Conservation (phyloP, 2,113 vertebrate species). For the Pluvialis apricaria region DNA sequence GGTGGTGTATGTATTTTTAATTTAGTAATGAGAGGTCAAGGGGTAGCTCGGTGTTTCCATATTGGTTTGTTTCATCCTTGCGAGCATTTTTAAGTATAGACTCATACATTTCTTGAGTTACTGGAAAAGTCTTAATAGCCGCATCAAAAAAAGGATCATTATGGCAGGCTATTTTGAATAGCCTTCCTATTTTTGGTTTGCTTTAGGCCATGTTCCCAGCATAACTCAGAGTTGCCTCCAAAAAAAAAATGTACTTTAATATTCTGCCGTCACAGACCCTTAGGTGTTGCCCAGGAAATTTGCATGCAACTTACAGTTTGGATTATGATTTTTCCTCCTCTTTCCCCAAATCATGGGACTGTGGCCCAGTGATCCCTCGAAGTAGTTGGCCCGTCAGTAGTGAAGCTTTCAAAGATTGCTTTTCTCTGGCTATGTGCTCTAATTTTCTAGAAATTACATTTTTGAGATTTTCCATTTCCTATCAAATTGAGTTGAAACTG, state of each 20-base stretch:
- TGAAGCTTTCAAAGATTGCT: neutral
- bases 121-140: neutral
- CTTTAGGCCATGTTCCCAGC: neutral
- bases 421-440: neutral
- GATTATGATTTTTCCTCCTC: neutral
- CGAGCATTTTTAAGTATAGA: neutral
- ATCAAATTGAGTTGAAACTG: neutral
- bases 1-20: accelerated
- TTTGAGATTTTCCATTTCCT: neutral
- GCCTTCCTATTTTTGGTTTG: neutral
- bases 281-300: neutral
- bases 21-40: neutral
- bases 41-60: neutral
- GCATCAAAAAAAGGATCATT: neutral
- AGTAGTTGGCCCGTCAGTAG: neutral
- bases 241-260: neutral
- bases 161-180: neutral
- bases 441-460: neutral
- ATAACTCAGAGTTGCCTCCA: neutral
- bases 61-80: neutral
- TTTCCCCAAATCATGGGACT: neutral
- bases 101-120: neutral
- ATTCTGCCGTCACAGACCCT: neutral
- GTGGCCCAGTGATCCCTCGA: neutral
- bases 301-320: neutral